Evolutionary conservation across 2,888 invertebrate genomes (phyloP).

Genomic region (Polyploca ridens): DNA sequence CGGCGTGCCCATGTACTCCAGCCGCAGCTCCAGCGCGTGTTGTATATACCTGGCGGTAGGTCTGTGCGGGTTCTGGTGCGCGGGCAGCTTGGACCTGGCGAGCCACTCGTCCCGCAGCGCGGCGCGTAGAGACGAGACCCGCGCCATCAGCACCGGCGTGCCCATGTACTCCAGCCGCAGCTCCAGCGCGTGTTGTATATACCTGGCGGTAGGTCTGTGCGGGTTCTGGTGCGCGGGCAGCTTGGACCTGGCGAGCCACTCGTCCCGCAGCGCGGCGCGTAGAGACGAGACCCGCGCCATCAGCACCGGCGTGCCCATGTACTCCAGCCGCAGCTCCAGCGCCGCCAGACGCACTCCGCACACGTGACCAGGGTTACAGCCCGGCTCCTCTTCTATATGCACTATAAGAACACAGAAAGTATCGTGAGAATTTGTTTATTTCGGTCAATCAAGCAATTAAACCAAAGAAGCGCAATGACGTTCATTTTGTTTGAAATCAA

Average conservation of each 20-base stretch:
- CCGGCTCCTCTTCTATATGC: constrained; percentile 95
- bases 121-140: too few species aligned
- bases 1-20: constrained; percentile 99
- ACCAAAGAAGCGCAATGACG: too few species aligned
- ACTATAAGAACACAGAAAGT: constrained; percentile 73
- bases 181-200: constrained; percentile 20
- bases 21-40: constrained; percentile 91
- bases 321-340: constrained; percentile 95
- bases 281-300: constrained; percentile 95
- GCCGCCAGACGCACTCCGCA: constrained; percentile 92
- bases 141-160: too few species aligned
- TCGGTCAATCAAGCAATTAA: too few species aligned
- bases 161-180: too few species aligned
- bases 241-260: constrained; percentile 85
- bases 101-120: too few species aligned
- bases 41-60: background rate
- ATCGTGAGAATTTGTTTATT: too few species aligned
- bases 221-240: constrained; percentile 27
- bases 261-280: constrained; percentile 87
- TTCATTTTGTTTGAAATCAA: too few species aligned
- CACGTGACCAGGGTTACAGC: constrained; percentile 94
- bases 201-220: constrained; percentile 33
- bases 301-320: constrained; percentile 98
- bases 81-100: too few species aligned
- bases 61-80: too few species aligned